Evolutionary conservation across 2,113 vertebrate genomes (phyloP), one percentile per base, ranked within the genome.

Genomic region (Lepisosteus oculatus): DNA sequence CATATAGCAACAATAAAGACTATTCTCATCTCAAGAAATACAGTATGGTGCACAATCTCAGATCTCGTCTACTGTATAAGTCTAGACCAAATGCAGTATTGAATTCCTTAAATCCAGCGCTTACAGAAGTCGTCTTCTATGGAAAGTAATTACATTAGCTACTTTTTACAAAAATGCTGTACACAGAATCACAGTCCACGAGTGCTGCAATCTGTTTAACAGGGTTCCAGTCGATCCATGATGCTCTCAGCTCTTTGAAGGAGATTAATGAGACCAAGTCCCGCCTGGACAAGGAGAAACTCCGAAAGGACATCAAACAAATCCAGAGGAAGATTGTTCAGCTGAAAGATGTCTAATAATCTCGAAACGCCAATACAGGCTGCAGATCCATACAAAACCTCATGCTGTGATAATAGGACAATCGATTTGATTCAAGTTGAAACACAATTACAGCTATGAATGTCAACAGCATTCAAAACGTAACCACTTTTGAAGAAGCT

Each of bases 181-280:
- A 13, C 66, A 4, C 3, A 29, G 8, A 42, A 11, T 68, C n/a
- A 55, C 66, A 17, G 66, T 17, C 7, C 45, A 3, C 8, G 72
- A 73, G 56, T 59, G n/a, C 29, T n/a, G 3, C 56, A 59, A 55
- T 69, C 54, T 69, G 63, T 43, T 41, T 62, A 15, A 74, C 80
- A 96, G 93, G 93, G 70, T 95, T 96, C 87, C 86, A 89, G 61
- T 90, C 88, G 0, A 79, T 93, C 77, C 84, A 85, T 0, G 92
- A 93, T 12, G 92, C 93, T 77, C 89, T 96, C 56, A 86, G 81
- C 59, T 88, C 91, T 72, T 85, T 95, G 72, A 92, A 83, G 81
- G 86, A 92, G 84, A 95, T 93, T 81, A 73, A 81, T 61, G 90
- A 91, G 72, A 83, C 89, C 74, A 94, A 92, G 80, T 88, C 91